Percentiles rank a stretch among this genome's conserved stretches.
These are phyloP conservation scores for Hemithea aestivaria DNA, from an alignment of 2,888 invertebrate species.

Conservation along the genomic window DNA sequence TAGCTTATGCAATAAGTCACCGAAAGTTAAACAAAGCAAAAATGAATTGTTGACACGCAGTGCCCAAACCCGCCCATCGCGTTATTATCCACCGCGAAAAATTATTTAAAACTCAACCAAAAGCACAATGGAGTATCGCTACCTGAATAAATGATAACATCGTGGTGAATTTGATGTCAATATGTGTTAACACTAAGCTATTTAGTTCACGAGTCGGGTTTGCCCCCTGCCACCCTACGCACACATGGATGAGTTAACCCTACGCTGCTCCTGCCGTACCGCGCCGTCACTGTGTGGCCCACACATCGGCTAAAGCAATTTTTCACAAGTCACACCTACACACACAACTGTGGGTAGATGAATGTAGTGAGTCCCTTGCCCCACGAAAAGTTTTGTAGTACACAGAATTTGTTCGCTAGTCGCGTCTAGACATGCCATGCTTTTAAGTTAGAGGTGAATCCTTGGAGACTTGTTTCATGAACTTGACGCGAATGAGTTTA, in stretches of 20 bases:
- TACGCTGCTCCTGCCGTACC: slow-evolving; percentile 30
- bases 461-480: slow-evolving; percentile 57
- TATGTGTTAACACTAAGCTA: slow-evolving; percentile 80
- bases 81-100: slow-evolving; percentile 41
- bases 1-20: slow-evolving; percentile 62
- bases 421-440: slow-evolving; percentile 75
- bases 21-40: slow-evolving; percentile 69
- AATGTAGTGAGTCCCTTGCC: slow-evolving; percentile 70
- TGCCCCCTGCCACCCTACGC: slow-evolving; percentile 47
- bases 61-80: slow-evolving; percentile 39
- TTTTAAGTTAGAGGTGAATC: slow-evolving; percentile 71
- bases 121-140: slow-evolving; percentile 67
- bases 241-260: slow-evolving; percentile 43
- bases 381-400: slow-evolving; percentile 75
- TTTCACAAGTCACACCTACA: slow-evolving; percentile 67
- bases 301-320: slow-evolving; percentile 64
- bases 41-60: slow-evolving; percentile 62
- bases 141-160: slow-evolving; percentile 78
- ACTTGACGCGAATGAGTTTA: slow-evolving; percentile 40
- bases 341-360: slow-evolving; percentile 51
- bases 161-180: slow-evolving; percentile 79
- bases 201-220: slow-evolving; percentile 76
- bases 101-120: slow-evolving; percentile 40
- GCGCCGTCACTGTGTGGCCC: slow-evolving; percentile 40
- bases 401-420: slow-evolving; percentile 74